Percentiles rank a stretch among this genome's conserved stretches.
These are phyloP conservation scores for Corticium candelabrum DNA, from an alignment of 37 sponge, comb jelly and placozoan genomes.

Conservation along the genomic window DNA sequence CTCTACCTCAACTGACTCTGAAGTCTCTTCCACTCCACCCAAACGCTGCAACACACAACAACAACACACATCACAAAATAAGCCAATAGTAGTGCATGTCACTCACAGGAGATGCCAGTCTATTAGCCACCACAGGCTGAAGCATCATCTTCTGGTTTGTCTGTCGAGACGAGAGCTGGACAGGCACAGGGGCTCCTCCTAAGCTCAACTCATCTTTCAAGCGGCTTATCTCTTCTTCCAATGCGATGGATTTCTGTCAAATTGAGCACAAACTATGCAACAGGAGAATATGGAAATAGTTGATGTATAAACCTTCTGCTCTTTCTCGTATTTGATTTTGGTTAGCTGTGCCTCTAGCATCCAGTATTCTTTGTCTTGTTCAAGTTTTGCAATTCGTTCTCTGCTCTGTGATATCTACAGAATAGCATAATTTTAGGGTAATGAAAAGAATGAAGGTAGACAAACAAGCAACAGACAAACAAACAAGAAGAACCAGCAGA, in stretches of 20 bases:
- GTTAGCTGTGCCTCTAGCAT: constrained; percentile 68
- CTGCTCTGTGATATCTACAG: constrained; percentile 24
- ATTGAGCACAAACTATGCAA: not conserved
- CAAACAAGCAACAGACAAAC: not conserved
- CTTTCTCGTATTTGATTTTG: constrained; percentile 75
- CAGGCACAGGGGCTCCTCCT: not conserved
- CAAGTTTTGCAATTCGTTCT: constrained; percentile 28
- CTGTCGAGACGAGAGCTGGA: too few relatives aligned
- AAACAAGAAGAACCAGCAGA: not conserved
- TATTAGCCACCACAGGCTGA: not conserved
- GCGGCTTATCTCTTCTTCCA: not conserved
- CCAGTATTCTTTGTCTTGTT: constrained; percentile 72
- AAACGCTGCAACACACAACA: not conserved
- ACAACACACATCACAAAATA: not conserved
- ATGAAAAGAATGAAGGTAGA: not conserved
- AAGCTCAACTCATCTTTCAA: not conserved
- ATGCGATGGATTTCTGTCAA: too few relatives aligned
- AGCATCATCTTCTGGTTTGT: too few relatives aligned
- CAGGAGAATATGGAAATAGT: not conserved
- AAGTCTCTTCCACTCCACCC: not conserved
- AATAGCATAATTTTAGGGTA: not conserved
- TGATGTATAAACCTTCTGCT: constrained; percentile 34
- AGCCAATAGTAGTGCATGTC: not conserved
- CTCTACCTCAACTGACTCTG: not conserved
- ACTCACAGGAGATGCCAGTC: not conserved